Evolutionary conservation across 2,113 vertebrate genomes (phyloP).

Genomic region (Bujurquina vittata): DNA sequence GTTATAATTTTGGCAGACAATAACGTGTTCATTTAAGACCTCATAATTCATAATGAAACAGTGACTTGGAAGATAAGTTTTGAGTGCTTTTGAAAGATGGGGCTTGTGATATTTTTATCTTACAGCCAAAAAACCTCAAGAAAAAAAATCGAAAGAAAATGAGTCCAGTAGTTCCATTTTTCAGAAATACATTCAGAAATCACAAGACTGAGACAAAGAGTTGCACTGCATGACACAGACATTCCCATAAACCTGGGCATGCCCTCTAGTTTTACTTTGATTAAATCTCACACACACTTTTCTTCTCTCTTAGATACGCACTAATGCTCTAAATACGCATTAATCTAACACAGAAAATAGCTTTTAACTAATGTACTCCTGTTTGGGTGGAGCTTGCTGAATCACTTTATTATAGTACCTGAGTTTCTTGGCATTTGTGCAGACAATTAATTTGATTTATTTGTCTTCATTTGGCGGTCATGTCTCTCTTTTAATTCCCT

Average conservation of each 20-base stretch:
- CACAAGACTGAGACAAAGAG: background rate
- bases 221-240: background rate
- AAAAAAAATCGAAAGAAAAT: background rate
- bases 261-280: background rate
- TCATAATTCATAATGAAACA: background rate
- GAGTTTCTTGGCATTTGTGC: background rate
- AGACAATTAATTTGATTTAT: constrained; percentile 29
- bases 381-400: background rate
- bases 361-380: background rate
- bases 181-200: background rate
- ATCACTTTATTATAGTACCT: background rate
- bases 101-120: background rate
- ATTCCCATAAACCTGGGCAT: background rate
- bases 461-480: constrained; percentile 26
- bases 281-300: background rate
- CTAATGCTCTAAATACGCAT: background rate
- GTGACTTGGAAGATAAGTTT: background rate
- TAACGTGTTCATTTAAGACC: background rate
- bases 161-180: background rate
- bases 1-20: background rate
- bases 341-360: background rate
- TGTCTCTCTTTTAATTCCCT: constrained; percentile 21
- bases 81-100: background rate
- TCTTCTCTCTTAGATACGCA: background rate
- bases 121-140: background rate